A percentile compares a stretch with the other conserved stretches of the same genome.
Evolutionary conservation across 2,888 invertebrate species (phyloP).

Genomic region (Callosobruchus maculatus): DNA sequence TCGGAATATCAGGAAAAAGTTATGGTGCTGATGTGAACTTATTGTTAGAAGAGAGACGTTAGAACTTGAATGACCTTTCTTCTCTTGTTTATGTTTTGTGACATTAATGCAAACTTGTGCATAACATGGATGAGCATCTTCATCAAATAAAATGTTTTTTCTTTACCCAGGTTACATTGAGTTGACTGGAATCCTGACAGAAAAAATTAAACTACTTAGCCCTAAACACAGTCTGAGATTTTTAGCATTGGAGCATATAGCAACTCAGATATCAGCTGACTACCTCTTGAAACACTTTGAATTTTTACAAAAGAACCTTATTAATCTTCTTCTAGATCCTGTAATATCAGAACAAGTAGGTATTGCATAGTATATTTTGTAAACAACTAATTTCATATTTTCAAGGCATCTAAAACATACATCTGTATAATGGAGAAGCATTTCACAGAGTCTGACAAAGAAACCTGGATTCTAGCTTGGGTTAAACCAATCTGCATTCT

Average conservation of each 20-base stretch:
- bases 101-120: too few species aligned
- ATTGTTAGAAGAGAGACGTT: too few species aligned
- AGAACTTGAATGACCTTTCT: too few species aligned
- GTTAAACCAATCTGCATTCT: constrained; percentile 27
- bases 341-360: constrained; percentile 24
- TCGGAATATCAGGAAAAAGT: too few species aligned
- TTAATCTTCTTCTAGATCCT: constrained; percentile 20
- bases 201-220: constrained; percentile 22
- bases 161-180: constrained; percentile 16
- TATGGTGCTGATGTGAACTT: too few species aligned
- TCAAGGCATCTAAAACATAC: constrained; percentile 54
- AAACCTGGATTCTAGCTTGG: constrained; percentile 54
- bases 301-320: constrained; percentile 19
- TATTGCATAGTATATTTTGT: not conserved
- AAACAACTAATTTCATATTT: constrained; percentile 1
- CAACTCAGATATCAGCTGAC: constrained; percentile 20
- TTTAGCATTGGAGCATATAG: constrained; percentile 27
- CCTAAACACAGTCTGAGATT: constrained; percentile 22
- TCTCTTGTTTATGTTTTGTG: too few species aligned
- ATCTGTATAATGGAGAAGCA: constrained; percentile 54
- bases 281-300: constrained; percentile 25
- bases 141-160: too few species aligned
- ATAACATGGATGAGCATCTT: too few species aligned
- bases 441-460: constrained; percentile 40
- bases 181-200: constrained; percentile 23